Evolutionary conservation across 1,140 invertebrate genomes (phyloP), one percentile per base, ranked within the genome.

Genomic region (Hypothenemus hampei): DNA sequence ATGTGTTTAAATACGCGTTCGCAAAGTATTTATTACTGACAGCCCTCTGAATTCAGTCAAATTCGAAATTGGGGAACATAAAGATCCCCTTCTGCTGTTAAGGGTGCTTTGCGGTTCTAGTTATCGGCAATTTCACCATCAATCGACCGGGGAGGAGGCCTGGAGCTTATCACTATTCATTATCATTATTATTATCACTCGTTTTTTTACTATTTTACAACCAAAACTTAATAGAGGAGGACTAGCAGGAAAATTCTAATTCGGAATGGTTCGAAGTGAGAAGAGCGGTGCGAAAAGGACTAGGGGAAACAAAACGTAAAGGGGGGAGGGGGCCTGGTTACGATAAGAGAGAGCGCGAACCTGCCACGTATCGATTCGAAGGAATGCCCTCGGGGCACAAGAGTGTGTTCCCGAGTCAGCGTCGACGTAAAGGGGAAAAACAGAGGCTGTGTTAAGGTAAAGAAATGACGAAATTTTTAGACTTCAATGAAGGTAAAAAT

Each of bases 291-390:
- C 8, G 35, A 11, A 26, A 21, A 15, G 20, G 19, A n/a, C 37
- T n/a, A n/a, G 20, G 33, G 31, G 49, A 51, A 51, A 49, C 50
- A 43, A 43, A 43, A 53, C 41, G 21, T 29, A 23, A 10, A 11
- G 18, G 31, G 33, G 11, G 5, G 43, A 23, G 20, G 35, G 33
- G 44, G 41, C 22, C n/a, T n/a, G n/a, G n/a, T n/a, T n/a, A n/a
- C 21, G 39, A 35, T 18, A 29, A 15, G 26, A 26, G 33, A 35
- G 13, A 35, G 39, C 46, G 37, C 53, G 41, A 48, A 48, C 44
- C 44, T 56, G 53, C 45, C 39, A 36, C 54, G 39, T 57, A 57
- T 57, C 54, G 54, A 57, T 57, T 57, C 40, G 43, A 19, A 35
- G 46, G 54, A 57, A 49, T 57, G 46, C 54, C 54, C 54, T 19